These are phyloP conservation scores for Heterotilapia buettikoferi DNA, from an alignment of 2,113 vertebrate species.

Conservation along the genomic window DNA sequence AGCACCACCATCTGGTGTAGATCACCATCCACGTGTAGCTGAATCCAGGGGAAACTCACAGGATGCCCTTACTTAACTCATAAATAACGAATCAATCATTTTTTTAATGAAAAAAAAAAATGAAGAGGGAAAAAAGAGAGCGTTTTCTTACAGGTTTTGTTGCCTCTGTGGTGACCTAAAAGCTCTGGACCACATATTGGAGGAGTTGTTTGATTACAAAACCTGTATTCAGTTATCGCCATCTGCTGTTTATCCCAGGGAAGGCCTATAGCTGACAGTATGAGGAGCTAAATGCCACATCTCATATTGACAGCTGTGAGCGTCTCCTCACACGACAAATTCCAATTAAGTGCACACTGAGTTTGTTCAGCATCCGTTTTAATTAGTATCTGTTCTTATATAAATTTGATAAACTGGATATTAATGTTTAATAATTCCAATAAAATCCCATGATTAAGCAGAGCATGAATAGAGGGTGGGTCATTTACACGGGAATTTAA, in stretches of 20 bases:
- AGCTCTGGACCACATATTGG: neutral
- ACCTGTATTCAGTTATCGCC: constrained; percentile 49
- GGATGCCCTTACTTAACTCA: neutral
- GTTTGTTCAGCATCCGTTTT: neutral
- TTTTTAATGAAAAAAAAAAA: neutral
- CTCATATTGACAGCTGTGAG: constrained; percentile 19
- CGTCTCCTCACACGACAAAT: constrained; percentile 1
- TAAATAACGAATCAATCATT: neutral
- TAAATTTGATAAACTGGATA: neutral
- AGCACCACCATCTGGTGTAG: constrained; percentile 40
- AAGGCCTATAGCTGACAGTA: constrained; percentile 1
- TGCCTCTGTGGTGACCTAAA: neutral
- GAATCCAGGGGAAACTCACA: neutral
- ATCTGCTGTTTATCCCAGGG: constrained; percentile 51
- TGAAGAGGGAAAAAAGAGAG: neutral
- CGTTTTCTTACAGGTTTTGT: neutral
- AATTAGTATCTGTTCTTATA: neutral
- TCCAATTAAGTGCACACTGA: neutral
- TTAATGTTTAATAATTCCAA: neutral
- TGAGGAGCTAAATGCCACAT: constrained; percentile 1
- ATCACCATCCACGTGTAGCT: neutral
- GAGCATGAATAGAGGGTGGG: neutral
- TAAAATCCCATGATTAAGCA: neutral
- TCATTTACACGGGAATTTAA: neutral
- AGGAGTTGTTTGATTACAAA: neutral